Evolutionary conservation across 2,113 vertebrate species (phyloP), one percentile per base, ranked within the genome.

Genomic region (Camarhynchus parvulus): DNA sequence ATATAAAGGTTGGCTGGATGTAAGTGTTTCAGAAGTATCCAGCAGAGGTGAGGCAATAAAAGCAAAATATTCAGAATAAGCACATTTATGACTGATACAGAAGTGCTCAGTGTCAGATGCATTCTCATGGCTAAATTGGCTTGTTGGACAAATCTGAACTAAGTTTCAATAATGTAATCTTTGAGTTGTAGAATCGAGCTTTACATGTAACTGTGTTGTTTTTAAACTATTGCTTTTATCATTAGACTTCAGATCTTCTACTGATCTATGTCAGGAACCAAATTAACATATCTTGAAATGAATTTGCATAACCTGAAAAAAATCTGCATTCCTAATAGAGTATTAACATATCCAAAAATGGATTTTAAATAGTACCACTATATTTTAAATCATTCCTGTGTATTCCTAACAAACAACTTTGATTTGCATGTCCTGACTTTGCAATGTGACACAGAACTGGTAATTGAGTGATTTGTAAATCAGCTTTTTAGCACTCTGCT

Each of bases 341-440:
- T 74, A 96, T 94, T 96, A 97, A 79, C 95, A 94, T 95, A 95
- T 93, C 91, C 77, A 73, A 58, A 96, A 94, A 61, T 53, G 83
- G 85, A 85, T 97, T 89, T 93, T 39, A 92, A 96, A 95, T 72
- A 27, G 61, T 90, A 53, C 35, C 11, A 11, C 58, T 75, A 7
- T 62, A 47, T 96, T 96, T 94, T 83, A 84, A 92, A 94, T 90
- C 35, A 47, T 93, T 91, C 85, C 82, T 28, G 56, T 85, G 79
- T 33, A 74, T 94, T 83, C 66, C 52, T 82, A 75, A 86, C 73
- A 92, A 96, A 96, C 83, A 94, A 25, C 77, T 93, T 94, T 89
- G 67, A 97, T 97, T 97, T 96, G 88, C 95, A 96, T 96, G 94
- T 96, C 95, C 87, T 97, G 96, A 97, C 96, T 91, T 97, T 97